Base-by-base conservation (phyloP, 2,888 invertebrate species). In the Apotomis turbidana region DNA sequence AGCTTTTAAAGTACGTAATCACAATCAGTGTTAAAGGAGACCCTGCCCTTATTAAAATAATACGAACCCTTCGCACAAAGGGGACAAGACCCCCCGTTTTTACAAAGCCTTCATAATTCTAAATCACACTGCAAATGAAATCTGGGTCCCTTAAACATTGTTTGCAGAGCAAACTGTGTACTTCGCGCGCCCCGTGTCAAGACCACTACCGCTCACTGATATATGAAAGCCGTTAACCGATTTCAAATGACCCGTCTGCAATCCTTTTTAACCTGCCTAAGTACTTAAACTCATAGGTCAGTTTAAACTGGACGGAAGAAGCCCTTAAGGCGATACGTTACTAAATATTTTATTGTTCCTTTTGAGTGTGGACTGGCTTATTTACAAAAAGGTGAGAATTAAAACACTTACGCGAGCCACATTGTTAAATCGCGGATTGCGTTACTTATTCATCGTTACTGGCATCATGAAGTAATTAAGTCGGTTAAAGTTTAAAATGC, bases 191-290 rank as follows among this genome's bases (percentile, higher is more conserved):
- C 85, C 85, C 84, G 60, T 85, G 89, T 88, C 89, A 89, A 76
- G 79, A 80, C 77, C 87, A 89, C 83, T 82, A 84, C 80, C 83
- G 77, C 83, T 78, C 75, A 62, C 77, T 87, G 85, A 88, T 84
- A 86, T 87, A 87, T 87, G 74, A 82, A 77, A 71, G 66, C 73
- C 54, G 76, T 73, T 58, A 72, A 64, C 77, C 76, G 73, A 51
- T 69, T 59, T 64, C 5, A 52, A 54, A 62, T 61, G 77, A 74
- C 57, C 77, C 70, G 71, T 69, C 73, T 68, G 71, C 61, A 63
- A 58, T 49, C 13, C 59, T 66, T 46, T 49, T n/a, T 64, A 41
- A 15, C 12, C 55, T 41, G 44, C n/a, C 27, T 51, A 12, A 64
- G 46, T 12, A 52, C 9, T 46, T 57, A n/a, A 3, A 12, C 10